These are phyloP conservation scores for Drosophila yakuba DNA, from an alignment of 1,140 invertebrate species.

Conservation along the genomic window DNA sequence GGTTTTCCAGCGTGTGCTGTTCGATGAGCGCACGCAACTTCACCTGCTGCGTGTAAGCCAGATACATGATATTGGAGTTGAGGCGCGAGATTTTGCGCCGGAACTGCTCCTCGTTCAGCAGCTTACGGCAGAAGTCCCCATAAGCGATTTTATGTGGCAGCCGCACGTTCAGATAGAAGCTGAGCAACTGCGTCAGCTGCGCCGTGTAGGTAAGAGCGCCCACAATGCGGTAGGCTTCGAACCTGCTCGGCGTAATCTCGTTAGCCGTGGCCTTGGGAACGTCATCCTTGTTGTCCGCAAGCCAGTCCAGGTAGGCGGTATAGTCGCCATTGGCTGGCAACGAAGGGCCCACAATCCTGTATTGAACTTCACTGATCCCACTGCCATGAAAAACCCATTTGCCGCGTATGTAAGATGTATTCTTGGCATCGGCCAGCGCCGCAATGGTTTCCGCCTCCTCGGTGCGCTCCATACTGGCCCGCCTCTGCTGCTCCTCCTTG, in stretches of 20 bases:
- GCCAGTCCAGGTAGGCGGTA: slow-evolving; percentile 90
- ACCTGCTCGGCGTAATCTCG: slow-evolving; percentile 85
- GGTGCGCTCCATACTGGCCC: slow-evolving; percentile 48
- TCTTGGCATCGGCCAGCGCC: slow-evolving; percentile 91
- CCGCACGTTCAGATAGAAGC: slow-evolving; percentile 90
- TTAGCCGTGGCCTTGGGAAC: slow-evolving; percentile 86
- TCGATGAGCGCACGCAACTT: slow-evolving; percentile 88
- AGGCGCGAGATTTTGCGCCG: slow-evolving; percentile 90
- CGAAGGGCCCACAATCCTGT: slow-evolving; percentile 90
- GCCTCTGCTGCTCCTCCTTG: slow-evolving; percentile 68
- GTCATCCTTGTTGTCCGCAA: slow-evolving; percentile 88
- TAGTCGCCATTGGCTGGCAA: slow-evolving; percentile 91
- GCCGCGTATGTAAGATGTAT: slow-evolving; percentile 90
- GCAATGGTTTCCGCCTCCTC: slow-evolving; percentile 88
- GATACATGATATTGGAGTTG: slow-evolving; percentile 92
- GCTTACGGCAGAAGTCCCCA: slow-evolving; percentile 91
- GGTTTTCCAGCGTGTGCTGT: slow-evolving; percentile 90
- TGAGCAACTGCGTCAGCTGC: slow-evolving; percentile 91
- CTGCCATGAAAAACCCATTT: slow-evolving; percentile 90
- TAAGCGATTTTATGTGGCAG: slow-evolving; percentile 91
- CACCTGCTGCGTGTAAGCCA: slow-evolving; percentile 92
- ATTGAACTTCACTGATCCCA: slow-evolving; percentile 88
- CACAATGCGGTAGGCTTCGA: slow-evolving; percentile 90
- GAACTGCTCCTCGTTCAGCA: slow-evolving; percentile 89
- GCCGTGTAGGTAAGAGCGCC: slow-evolving; percentile 92